These are phyloP conservation scores for Drosophila virilis DNA, from an alignment of 1,140 invertebrate genomes.

Conservation along the genomic window DNA sequence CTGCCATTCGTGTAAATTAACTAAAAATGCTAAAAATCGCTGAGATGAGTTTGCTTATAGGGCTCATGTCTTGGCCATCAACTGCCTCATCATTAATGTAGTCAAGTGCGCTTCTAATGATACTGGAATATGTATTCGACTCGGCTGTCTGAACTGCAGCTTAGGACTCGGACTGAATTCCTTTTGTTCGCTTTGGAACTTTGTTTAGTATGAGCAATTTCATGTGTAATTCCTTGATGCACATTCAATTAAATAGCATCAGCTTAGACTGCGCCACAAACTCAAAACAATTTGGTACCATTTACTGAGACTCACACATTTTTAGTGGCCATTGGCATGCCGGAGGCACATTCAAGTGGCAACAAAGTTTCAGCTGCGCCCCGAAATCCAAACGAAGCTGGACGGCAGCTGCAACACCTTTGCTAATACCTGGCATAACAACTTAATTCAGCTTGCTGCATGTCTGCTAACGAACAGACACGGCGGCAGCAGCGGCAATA, in stretches of 20 bases:
- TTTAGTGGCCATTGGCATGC: slow-evolving; percentile 48
- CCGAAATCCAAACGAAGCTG: slow-evolving; percentile 28
- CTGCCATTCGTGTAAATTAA: slow-evolving; percentile 78
- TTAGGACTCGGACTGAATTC: background rate
- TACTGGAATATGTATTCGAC: slow-evolving; percentile 15
- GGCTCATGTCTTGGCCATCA: slow-evolving; percentile 65
- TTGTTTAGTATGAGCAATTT: background rate
- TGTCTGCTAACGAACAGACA: slow-evolving; percentile 56
- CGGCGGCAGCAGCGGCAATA: slow-evolving; percentile 25
- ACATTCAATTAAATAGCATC: slow-evolving; percentile 5
- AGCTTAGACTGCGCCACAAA: background rate
- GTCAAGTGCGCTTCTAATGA: slow-evolving; percentile 33
- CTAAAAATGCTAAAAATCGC: slow-evolving; percentile 84
- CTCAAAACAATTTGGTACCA: slow-evolving; percentile 56
- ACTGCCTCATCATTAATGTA: slow-evolving; percentile 34
- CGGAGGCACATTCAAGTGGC: slow-evolving; percentile 34
- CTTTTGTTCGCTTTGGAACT: background rate
- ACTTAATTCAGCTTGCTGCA: slow-evolving; percentile 70
- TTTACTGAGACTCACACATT: slow-evolving; percentile 21
- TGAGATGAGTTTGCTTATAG: slow-evolving; percentile 78
- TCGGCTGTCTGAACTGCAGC: background rate
- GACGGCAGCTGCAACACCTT: slow-evolving; percentile 61
- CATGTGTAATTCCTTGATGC: slow-evolving; percentile 3
- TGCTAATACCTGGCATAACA: slow-evolving; percentile 73
- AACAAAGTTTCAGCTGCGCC: slow-evolving; percentile 49